Evolutionary conservation across 2,113 vertebrate genomes (phyloP), one percentile per base, ranked within the genome.

Genomic region (Microcebus griseorufus): DNA sequence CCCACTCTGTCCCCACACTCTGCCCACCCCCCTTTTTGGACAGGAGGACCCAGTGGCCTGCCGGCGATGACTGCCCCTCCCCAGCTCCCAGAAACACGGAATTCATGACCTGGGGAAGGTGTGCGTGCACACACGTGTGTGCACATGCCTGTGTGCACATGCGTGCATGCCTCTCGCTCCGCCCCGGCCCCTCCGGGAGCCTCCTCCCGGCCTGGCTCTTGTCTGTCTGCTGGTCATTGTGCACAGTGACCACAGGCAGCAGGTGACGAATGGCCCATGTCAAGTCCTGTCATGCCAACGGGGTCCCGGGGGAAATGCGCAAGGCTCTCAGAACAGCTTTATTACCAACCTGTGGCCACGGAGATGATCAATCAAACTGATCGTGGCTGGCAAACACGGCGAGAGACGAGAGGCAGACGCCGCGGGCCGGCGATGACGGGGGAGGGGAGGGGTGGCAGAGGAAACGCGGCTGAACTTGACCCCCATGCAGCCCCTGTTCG

Each of bases 211-310:
- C 76, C 69, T 96, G 86, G 93, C 64, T 81, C 95, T 55, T 6
- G 92, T 96, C 79, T 79, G 95, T 98, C 94, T 65, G 80, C 98
- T 80, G 96, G 93, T 91, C 98, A 42, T 84, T 7, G 86, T 9
- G 94, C 92, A 17, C 96, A 69, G 76, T 97, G 98, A 97, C 98
- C 98, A 98, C 98, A 94, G 98, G 99, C 99, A 99, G 98, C 98
- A 98, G 98, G 99, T 99, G 99, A 99, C 99, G 96, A 99, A 99
- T 99, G 99, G 99, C 98, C 97, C 90, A 99, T 99, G 99, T 99
- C 99, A 98, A 99, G 98, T 98, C 99, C 99, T 99, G 99, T 99
- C 99, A 99, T 98, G 99, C 98, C 97, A 98, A 85, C 93, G 97
- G 97, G 93, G 98, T 99, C 99, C 99, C 98, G 92, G 95, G 99